Base-by-base conservation (phyloP, 2,797 vertebrate genomes). In the Catamblyrhynchus diadema region DNA sequence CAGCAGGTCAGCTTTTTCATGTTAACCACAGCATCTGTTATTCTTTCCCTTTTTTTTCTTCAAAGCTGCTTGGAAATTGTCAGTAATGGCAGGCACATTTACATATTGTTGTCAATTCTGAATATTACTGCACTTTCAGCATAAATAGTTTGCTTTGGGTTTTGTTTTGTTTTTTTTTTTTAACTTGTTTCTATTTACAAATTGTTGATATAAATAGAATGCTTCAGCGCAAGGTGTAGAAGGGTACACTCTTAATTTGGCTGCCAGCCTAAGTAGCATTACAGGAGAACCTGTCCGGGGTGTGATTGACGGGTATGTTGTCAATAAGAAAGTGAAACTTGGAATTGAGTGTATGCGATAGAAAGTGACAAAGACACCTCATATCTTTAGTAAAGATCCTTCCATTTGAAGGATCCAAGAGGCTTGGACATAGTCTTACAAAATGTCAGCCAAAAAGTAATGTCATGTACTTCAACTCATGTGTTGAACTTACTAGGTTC, bases 261-360 rank as follows among this genome's bases (percentile, higher is more conserved):
- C 81, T 81, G 42, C 57, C 6, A 3, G 65, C 79, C 87, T 86
- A 73, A 87, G 74, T 3, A 50, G 33, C 32, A 14, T 84, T 59
- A 32, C 33, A 82, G 64, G 53, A 78, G 80, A 94, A 92, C 39
- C 33, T 71, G 56, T 74, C 33, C 33, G 47, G 66, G n/a, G 24
- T 32, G 12, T 92, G 82, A 92, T 20, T 88, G 56, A 89, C 3
- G 1, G 39, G 23, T 45, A 65, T 85, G 82, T 77, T 35, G 37
- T 78, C 75, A 64, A 20, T 82, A 73, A 87, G 75, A 90, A 92
- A 91, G 64, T 82, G 61, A 91, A 95, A 91, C 64, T 61, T 88
- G 64, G n/a, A 80, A 51, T 73, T 2, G 6, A 74, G 15, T 50
- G 5, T 73, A 66, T 8, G 3, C 21, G 5, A 30, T 25, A 35